Conservation (phyloP, 2,797 vertebrate genomes). For the Hafferia zeledoni region DNA sequence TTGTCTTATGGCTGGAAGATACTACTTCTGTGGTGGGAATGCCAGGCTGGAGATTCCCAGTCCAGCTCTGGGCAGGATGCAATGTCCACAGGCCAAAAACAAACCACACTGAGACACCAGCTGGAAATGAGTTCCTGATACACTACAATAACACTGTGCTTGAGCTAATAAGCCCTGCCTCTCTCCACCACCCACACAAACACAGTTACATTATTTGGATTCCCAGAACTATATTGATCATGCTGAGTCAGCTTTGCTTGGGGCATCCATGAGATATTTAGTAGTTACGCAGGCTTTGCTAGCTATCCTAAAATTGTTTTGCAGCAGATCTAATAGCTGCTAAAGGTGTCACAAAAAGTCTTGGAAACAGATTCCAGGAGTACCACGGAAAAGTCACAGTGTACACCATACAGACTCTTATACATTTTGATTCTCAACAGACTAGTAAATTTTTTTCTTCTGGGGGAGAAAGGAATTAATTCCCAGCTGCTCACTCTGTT, state of each 20-base stretch:
- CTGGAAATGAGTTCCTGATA: background rate
- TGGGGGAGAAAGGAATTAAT: background rate
- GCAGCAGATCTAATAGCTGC: background rate
- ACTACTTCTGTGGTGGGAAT: background rate
- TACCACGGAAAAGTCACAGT: background rate
- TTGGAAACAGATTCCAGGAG: background rate
- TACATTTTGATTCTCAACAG: background rate
- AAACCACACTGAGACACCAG: constrained; percentile 2
- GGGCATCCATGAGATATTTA: background rate
- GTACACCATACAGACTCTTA: background rate
- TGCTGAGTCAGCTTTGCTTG: background rate
- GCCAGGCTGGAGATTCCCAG: background rate
- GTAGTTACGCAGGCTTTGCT: background rate
- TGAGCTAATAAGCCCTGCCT: background rate
- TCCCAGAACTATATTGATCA: background rate
- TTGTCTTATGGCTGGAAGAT: background rate
- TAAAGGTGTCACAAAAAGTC: background rate
- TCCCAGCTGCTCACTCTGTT: background rate
- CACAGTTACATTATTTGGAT: background rate
- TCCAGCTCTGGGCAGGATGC: background rate
- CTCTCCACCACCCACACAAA: background rate
- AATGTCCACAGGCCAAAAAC: background rate
- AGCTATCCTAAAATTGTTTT: background rate
- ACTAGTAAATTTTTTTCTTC: background rate
- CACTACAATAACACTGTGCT: background rate